Percentiles rank a stretch among this genome's conserved stretches.
These are phyloP conservation scores for Notechis scutatus DNA, from an alignment of 2,113 vertebrate species.

Conservation along the genomic window DNA sequence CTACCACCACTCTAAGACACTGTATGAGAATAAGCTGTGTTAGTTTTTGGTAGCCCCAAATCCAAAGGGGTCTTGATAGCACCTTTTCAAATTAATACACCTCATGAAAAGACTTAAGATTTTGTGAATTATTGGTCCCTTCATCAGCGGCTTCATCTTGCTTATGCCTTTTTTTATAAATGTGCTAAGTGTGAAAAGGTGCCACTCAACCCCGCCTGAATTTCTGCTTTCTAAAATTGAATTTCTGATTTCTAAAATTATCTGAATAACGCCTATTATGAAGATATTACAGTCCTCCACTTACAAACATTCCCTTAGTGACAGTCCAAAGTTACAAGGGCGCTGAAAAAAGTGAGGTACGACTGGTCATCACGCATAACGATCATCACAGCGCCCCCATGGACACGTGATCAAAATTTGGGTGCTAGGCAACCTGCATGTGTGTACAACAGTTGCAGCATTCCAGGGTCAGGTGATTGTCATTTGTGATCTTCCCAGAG, in stretches of 20 bases:
- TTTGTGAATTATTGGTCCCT: neutral
- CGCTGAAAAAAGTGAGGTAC: neutral
- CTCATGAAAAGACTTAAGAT: neutral
- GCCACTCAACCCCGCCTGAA: slow-evolving; percentile 42
- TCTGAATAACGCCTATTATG: slow-evolving; percentile 41
- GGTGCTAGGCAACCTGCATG: neutral
- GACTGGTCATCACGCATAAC: neutral
- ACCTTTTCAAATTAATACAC: neutral
- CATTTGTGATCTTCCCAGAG: neutral
- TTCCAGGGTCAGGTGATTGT: neutral
- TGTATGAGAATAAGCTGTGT: neutral
- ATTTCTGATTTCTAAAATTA: slow-evolving; percentile 52
- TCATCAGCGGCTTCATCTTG: neutral
- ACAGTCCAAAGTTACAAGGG: neutral
- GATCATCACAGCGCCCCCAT: neutral
- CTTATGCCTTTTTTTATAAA: neutral
- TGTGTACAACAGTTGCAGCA: neutral
- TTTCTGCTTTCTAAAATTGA: slow-evolving; percentile 53
- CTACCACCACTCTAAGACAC: neutral
- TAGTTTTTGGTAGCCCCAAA: neutral
- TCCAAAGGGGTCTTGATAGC: neutral
- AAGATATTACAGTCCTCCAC: neutral
- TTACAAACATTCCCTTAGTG: neutral
- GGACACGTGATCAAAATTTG: neutral
- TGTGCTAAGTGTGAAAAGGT: neutral